phyloP scores from a whole-genome alignment of 2,113 vertebrate genomes.

The Anarhynchus alexandrinus region DNA sequence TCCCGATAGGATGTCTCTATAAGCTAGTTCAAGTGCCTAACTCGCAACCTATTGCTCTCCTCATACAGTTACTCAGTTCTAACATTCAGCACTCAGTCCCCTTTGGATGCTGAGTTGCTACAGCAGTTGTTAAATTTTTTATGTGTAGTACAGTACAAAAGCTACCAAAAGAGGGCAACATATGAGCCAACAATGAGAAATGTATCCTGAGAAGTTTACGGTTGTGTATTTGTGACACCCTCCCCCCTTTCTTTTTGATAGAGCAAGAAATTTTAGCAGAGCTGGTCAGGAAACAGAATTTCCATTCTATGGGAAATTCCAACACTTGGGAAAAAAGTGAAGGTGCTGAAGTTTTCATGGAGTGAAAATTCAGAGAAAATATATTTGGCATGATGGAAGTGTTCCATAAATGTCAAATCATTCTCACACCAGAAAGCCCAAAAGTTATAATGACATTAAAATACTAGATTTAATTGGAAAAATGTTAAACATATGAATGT shows the following conservation, averaged over 20 bases:
- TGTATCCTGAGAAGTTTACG: conserved; percentile 5
- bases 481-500: background rate
- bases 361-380: conserved; percentile 28
- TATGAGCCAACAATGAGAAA: conserved; percentile 67
- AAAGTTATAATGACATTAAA: conserved; percentile 31
- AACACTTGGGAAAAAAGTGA: background rate
- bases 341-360: conserved; percentile 2
- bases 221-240: background rate
- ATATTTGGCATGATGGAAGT: background rate
- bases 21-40: background rate
- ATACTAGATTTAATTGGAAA: conserved; percentile 25
- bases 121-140: conserved; percentile 21
- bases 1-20: background rate
- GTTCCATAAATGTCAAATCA: conserved; percentile 33
- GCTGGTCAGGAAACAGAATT: background rate
- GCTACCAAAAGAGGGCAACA: conserved; percentile 67
- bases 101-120: conserved; percentile 4
- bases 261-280: background rate
- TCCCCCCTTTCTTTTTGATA: background rate
- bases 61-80: background rate
- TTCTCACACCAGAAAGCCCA: background rate
- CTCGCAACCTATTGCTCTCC: background rate
- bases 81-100: background rate
- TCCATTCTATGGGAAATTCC: conserved; percentile 17
- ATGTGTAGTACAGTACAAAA: conserved; percentile 62